Conservation (phyloP, 2,888 invertebrate species). For the Drosophila melanosoma region DNA sequence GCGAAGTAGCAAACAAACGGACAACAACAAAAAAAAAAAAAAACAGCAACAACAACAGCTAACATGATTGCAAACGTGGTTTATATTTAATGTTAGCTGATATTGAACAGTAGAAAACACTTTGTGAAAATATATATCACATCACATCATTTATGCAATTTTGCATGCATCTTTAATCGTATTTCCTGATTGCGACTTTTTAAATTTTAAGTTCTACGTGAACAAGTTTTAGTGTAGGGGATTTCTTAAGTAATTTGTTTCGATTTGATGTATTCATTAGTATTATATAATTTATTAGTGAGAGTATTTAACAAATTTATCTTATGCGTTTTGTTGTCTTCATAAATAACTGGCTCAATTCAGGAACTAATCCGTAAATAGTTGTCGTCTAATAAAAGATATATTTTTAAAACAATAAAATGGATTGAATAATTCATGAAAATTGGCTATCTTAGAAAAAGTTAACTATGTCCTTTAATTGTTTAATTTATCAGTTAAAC, state of each 20-base stretch:
- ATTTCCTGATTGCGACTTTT: constrained; percentile 1
- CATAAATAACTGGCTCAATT: background rate
- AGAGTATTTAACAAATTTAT: background rate
- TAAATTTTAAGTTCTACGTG: background rate
- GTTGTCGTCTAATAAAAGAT: background rate
- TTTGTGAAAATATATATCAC: constrained; percentile 4
- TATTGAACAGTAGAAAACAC: background rate
- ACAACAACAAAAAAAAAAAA: constrained; percentile 19
- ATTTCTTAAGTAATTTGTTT: background rate
- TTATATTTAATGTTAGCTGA: constrained; percentile 5
- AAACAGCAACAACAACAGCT: constrained; percentile 40
- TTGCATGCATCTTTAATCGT: constrained; percentile 1
- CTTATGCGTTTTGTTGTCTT: background rate
- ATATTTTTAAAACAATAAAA: background rate
- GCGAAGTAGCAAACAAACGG: constrained; percentile 29
- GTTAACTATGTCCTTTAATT: background rate
- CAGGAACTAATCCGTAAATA: background rate
- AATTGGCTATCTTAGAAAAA: background rate
- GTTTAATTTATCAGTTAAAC: background rate
- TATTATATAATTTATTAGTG: background rate
- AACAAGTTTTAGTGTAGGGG: background rate
- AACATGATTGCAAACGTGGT: constrained; percentile 49
- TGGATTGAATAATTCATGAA: background rate
- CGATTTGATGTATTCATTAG: background rate
- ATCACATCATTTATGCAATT: constrained; percentile 1